phyloP scores from a whole-genome alignment of 2,113 vertebrate species.

The Sminthopsis crassicaudata region DNA sequence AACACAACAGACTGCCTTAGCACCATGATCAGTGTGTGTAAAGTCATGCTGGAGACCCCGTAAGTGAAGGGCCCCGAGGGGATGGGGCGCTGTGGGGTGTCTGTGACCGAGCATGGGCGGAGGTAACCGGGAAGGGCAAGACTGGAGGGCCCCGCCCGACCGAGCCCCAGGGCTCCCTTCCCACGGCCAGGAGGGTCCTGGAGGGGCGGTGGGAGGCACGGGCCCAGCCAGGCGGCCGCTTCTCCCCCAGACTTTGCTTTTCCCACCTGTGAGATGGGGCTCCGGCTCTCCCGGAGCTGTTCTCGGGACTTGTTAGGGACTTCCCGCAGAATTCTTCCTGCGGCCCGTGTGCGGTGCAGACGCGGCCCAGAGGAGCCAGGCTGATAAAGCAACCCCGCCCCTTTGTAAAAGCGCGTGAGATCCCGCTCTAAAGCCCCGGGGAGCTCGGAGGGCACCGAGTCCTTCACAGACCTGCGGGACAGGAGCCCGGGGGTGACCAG shows the following conservation, averaged over 20 bases:
- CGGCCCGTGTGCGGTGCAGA: no score
- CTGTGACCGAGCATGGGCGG: not conserved
- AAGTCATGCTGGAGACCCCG: constrained; percentile 99
- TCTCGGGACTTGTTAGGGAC: no score
- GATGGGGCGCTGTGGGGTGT: rapidly evolving
- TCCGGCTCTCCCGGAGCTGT: not conserved
- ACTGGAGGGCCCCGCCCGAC: not conserved
- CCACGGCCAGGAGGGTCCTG: not conserved
- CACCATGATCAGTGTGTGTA: constrained; percentile 98
- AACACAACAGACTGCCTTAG: constrained; percentile 99
- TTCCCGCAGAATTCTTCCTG: no score
- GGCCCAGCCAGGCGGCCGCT: not conserved
- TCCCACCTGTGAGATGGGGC: not conserved
- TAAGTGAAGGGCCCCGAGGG: constrained; percentile 83
- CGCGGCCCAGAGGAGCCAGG: no score
- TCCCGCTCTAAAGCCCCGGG: no score
- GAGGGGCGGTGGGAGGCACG: no score
- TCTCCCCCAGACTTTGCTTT: not conserved
- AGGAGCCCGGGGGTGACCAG: no score
- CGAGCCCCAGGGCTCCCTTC: not conserved
- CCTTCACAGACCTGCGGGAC: no score
- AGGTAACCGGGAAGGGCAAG: no score
- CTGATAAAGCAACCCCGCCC: no score
- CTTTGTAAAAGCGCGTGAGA: no score
- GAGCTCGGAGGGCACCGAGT: no score